Evolutionary conservation across 2,113 vertebrate species (phyloP), one percentile per base, ranked within the genome.

Genomic region (Myrmophylax atrothorax): DNA sequence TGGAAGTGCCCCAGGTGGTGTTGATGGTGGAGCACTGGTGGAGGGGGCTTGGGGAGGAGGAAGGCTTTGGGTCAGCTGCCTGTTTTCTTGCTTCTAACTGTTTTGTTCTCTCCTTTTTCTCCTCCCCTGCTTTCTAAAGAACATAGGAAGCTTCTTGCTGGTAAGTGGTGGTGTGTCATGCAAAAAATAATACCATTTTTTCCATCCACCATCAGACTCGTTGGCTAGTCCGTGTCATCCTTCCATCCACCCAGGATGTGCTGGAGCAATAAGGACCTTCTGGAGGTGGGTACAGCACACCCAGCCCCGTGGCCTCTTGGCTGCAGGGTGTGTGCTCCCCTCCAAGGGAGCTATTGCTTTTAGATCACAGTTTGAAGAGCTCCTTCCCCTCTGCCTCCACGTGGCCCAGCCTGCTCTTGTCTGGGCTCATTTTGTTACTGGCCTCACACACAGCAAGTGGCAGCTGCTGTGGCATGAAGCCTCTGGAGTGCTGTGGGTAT

Each of bases 111-210:
- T 97, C 84, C 95, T 92, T 96, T 94, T 86, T 96, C 46, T 87
- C 78, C 93, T 62, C 40, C 77, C 14, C 91, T 98, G 98, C 98
- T 94, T 97, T 93, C 98, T 91, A 97, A 98, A 99, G 98, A 98
- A 96, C 98, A 98, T 98, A 99, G 97, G 98, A 98, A 98, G 95
- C 97, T 98, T 77, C 95, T 97, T 89, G 98, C 98, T 97, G 98
- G 98, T 99, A 98, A 98, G 98, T 91, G 81, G 59, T 84, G 93
- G 92, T 73, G 55, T 20, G 18, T 92, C 95, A 37, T 60, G 13
- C 35, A 12, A 20, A 31, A 5, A 1, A 22, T 37, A 77, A 15
- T 6, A 2, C 25, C 86, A 74, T 92, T 55, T 76, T 46, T n/a
- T 67, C 77, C 96, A 95, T 96, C 75, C 79, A 8, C 94, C 93